Base-by-base conservation (phyloP, 2,113 vertebrate species). In the Bos javanicus region DNA sequence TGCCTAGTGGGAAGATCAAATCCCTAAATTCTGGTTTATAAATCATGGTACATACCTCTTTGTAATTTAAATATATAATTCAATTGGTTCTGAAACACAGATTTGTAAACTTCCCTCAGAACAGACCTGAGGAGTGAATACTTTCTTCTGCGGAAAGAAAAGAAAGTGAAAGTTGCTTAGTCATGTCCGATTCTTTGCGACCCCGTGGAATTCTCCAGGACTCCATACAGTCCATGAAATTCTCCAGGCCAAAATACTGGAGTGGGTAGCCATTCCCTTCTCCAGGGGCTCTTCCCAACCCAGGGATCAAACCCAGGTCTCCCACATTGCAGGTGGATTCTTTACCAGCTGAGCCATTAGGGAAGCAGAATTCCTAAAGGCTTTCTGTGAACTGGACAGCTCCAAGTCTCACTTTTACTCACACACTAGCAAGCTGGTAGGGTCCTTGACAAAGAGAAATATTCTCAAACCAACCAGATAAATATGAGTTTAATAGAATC, bases 21-120 rank as follows among this genome's bases (percentile, higher is more conserved):
- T 50, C 50, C 33, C 17, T 62, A 76, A 97, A 91, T 89, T 92
- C 36, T 67, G 1, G 5, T 17, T 76, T 28, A 26, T 50, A 86
- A 92, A 64, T 62, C 36, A 43, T 52, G 4, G 50, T 46, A 33
- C 7, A 71, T n/a, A 39, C 5, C 19, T 57, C 28, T 62, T 88
- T 74, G 43, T 54, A 64, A 56, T 91, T 89, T 83, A 93, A 91
- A 97, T 57, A 39, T 2, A 52, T 56, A 67, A 6, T 39, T 54
- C 48, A 30, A 8, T 90, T 91, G 59, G 10, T 89, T 94, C 28
- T 82, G 46, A 83, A 97, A 81, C 46, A 82, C 17, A 95, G 52
- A 56, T 33, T 26, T 64, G 15, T 86, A 87, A 89, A 93, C 50
- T 96, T 76, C 6, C 46, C 33, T 92, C 62, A 52, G 13, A 95